A percentile compares a stretch with the other conserved stretches of the same genome.
Evolutionary conservation across 2,113 vertebrate species (phyloP).

Genomic region (Trematomus loennbergii): DNA sequence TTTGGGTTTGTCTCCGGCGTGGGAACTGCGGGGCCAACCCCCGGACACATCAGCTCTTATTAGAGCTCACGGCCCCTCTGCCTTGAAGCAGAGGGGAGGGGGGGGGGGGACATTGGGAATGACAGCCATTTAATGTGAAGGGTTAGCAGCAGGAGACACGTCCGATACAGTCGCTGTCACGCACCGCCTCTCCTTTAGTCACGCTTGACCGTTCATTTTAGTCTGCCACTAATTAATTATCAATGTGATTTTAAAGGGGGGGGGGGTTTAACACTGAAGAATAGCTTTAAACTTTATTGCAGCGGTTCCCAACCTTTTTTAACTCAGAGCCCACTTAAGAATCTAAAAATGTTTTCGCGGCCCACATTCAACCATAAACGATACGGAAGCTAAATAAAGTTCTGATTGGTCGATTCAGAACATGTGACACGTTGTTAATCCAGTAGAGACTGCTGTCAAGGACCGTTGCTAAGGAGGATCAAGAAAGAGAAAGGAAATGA

Average conservation of each 20-base stretch:
- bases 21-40: conserved; percentile 59
- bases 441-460: no score
- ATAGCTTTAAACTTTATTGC: no score
- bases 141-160: conserved; percentile 38
- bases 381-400: no score
- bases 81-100: conserved; percentile 23
- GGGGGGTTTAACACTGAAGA: no score
- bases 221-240: conserved; percentile 11
- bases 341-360: no score
- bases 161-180: conserved; percentile 34
- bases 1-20: conserved; percentile 44
- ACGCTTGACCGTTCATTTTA: conserved; percentile 29
- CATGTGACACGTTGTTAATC: no score
- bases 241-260: not conserved
- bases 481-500: no score
- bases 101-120: conserved; percentile 44
- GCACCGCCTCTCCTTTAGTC: conserved; percentile 57
- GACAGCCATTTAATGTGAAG: conserved; percentile 67
- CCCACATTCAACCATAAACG: no score
- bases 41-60: conserved; percentile 72
- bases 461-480: no score
- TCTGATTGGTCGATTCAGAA: no score
- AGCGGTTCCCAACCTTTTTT: no score
- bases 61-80: conserved; percentile 41
- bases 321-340: no score